Evolutionary conservation across 2,797 vertebrate species (phyloP).

Genomic region (Diplodus puntazzo): DNA sequence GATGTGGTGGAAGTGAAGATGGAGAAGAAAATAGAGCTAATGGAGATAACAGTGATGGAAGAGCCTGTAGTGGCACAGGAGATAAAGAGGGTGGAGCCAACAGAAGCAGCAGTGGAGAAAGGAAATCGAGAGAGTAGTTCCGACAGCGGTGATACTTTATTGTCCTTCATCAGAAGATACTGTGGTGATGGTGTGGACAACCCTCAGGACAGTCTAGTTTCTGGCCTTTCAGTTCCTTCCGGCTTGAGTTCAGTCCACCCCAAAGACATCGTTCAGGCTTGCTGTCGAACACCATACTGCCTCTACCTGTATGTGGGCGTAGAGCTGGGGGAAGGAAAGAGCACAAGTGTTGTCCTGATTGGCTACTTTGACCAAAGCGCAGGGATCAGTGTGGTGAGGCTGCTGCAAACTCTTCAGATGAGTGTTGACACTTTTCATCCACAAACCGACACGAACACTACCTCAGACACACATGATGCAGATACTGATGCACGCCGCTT

Average conservation of each 20-base stretch:
- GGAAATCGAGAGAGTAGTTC: too few species aligned
- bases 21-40: neutral
- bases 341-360: constrained; percentile 67
- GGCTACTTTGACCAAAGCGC: constrained; percentile 72
- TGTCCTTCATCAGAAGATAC: constrained; percentile 42
- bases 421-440: constrained; percentile 10
- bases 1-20: neutral
- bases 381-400: constrained; percentile 56
- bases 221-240: neutral
- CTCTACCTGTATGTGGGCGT: constrained; percentile 78
- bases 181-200: neutral
- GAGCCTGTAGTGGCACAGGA: rapidly evolving
- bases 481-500: constrained; percentile 41
- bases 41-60: neutral
- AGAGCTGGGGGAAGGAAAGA: constrained; percentile 54
- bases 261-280: constrained; percentile 51
- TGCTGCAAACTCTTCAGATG: constrained; percentile 69
- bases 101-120: neutral
- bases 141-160: neutral
- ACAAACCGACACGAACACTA: rapidly evolving
- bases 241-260: constrained; percentile 17
- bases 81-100: neutral
- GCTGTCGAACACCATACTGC: constrained; percentile 72
- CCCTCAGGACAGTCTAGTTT: neutral
- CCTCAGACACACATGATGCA: rapidly evolving